Evolutionary conservation across 2,797 vertebrate genomes (phyloP), one percentile per base, ranked within the genome.

Genomic region (Rhabdomys pumilio): DNA sequence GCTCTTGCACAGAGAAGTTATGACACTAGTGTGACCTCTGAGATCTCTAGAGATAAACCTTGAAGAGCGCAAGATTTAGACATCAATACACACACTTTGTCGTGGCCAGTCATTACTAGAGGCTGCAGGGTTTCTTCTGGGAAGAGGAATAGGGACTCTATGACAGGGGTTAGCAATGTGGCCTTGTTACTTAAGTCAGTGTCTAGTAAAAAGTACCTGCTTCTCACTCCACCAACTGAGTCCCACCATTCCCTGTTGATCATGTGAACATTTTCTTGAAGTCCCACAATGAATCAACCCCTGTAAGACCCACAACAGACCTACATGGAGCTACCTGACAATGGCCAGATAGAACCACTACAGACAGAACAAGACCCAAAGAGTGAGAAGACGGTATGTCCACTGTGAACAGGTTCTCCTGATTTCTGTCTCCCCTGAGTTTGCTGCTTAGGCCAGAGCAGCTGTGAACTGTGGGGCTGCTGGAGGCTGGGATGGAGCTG

Each of bases 171-270:
- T 26, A 1, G 17, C 2, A 2, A 44, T 1, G 17, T 44, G 6
- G 6, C 26, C 63, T 61, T 4, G 0, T 19, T 3, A 1, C n/a
- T 17, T 47, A 29, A n/a, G 34, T 4, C 7, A 2, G 73, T 3
- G 20, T 9, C 2, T 3, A 7, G 38, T 41, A 3, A 55, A 24
- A 0, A 0, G 13, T 15, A 22, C 29, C 0, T 0, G 0, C 0
- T 11, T 31, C 10, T 31, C n/a, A 0, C 29, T n/a, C 63, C 31
- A 24, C 3, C 14, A 11, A 4, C 4, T 0, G 6, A 41, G 31
- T 1, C 20, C 47, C 12, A 15, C 12, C 34, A 0, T 22, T n/a
- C 47, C n/a, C 38, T 5, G 19, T 8, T 15, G 4, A 4, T 24
- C 22, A 31, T 63, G 2, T 3, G 38, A 34, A 5, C 13, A 17